Conservation (phyloP, 2,797 vertebrate genomes). For the Mionectes olivaceus region DNA sequence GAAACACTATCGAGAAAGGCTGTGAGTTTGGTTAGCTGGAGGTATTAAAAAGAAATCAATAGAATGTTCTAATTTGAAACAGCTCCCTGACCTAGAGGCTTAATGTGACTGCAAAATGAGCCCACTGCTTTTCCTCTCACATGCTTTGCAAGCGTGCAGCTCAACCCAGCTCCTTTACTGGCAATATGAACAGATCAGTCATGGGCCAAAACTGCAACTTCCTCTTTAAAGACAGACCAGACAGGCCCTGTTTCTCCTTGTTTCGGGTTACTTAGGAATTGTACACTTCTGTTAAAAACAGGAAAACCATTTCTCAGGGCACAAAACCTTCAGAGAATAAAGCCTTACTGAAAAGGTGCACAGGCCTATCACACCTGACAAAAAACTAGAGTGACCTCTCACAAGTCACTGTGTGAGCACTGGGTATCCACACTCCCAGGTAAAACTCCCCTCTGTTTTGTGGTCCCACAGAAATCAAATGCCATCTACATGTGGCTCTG, state of each 20-base stretch:
- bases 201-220: not conserved
- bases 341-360: not conserved
- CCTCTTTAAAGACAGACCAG: not conserved
- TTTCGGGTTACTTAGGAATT: not conserved
- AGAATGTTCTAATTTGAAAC: conserved; percentile 10
- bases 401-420: not conserved
- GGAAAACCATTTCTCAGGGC: not conserved
- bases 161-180: rapidly evolving
- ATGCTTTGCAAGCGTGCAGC: not conserved
- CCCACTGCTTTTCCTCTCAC: not conserved
- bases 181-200: not conserved
- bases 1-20: not conserved
- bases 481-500: not conserved
- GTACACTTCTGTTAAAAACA: not conserved
- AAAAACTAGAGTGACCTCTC: not conserved
- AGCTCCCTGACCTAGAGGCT: not conserved
- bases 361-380: not conserved
- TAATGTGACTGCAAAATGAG: not conserved
- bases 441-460: not conserved
- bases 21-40: conserved; percentile 1
- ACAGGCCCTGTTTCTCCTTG: not conserved
- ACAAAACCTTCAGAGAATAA: not conserved
- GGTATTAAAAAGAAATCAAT: conserved; percentile 39
- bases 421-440: not conserved
- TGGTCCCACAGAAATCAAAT: not conserved